Evolutionary conservation across 2,888 invertebrate species (phyloP).

Genomic region (Ischnus inquisitorius): DNA sequence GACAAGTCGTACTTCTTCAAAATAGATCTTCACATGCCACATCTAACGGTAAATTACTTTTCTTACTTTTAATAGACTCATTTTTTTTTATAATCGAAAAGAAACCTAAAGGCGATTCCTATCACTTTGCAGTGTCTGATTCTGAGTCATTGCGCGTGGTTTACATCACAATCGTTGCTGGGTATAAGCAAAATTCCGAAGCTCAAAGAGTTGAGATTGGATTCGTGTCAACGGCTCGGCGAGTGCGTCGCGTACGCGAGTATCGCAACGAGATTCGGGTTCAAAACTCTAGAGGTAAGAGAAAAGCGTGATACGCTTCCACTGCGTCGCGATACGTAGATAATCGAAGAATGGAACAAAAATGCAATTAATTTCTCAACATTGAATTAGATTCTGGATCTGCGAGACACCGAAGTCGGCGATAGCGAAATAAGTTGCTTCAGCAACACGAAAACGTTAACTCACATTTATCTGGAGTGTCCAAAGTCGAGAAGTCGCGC

Average conservation of each 20-base stretch:
- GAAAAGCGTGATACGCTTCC: neutral
- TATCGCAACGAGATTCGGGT: conserved; percentile 91
- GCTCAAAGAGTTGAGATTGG: conserved; percentile 88
- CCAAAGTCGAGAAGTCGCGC: conserved; percentile 76
- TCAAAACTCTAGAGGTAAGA: conserved; percentile 87
- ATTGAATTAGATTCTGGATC: conserved; percentile 85
- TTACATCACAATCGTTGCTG: conserved; percentile 91
- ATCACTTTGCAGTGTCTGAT: conserved; percentile 88
- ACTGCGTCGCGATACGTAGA: neutral
- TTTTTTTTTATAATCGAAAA: neutral
- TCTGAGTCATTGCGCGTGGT: conserved; percentile 91
- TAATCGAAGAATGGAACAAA: neutral
- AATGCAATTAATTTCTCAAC: neutral
- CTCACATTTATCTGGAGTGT: conserved; percentile 86
- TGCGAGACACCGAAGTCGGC: conserved; percentile 87
- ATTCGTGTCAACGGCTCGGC: conserved; percentile 89
- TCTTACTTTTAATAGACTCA: neutral
- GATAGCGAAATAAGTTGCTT: conserved; percentile 88
- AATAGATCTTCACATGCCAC: conserved; percentile 86
- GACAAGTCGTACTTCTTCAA: conserved; percentile 87
- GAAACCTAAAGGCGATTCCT: neutral
- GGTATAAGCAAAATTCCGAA: conserved; percentile 90
- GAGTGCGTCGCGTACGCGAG: conserved; percentile 93
- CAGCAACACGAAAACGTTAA: conserved; percentile 86
- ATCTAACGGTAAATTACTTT: conserved; percentile 86